A percentile compares a stretch with the other conserved stretches of the same genome.
These are phyloP conservation scores for Anguilla obscura DNA, from an alignment of 2,797 vertebrate genomes.

Conservation along the genomic window DNA sequence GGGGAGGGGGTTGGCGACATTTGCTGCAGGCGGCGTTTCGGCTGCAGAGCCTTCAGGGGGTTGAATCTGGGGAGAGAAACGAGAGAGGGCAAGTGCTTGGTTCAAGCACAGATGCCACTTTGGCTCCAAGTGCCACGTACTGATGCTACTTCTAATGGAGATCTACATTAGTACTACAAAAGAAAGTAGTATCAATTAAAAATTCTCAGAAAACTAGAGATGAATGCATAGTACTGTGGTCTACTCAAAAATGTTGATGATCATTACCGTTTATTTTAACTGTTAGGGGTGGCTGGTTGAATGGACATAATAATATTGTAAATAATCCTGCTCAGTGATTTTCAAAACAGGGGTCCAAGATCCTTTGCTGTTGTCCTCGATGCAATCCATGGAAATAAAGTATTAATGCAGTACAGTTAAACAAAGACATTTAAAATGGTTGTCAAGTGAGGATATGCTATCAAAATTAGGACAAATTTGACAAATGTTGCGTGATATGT, in stretches of 20 bases:
- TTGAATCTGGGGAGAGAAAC: conserved; percentile 75
- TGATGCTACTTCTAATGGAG: conserved; percentile 1
- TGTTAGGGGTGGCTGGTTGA: not conserved
- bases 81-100: conserved; percentile 54
- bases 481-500: not conserved
- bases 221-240: not conserved
- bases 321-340: not conserved
- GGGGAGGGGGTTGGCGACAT: conserved; percentile 59
- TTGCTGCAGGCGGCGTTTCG: conserved; percentile 76
- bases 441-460: not conserved
- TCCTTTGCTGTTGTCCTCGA: not conserved
- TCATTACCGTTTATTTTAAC: not conserved
- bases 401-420: not conserved
- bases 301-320: not conserved
- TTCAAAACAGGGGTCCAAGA: not conserved
- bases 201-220: conserved; percentile 2
- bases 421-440: not conserved
- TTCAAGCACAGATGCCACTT: conserved; percentile 31
- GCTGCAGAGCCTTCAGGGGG: conserved; percentile 76
- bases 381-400: not conserved
- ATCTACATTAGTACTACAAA: not conserved
- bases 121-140: not conserved
- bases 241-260: not conserved
- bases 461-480: not conserved
- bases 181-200: not conserved